phyloP scores from a whole-genome alignment of 1,140 invertebrate species.

The Aphelinus atriplicis region DNA sequence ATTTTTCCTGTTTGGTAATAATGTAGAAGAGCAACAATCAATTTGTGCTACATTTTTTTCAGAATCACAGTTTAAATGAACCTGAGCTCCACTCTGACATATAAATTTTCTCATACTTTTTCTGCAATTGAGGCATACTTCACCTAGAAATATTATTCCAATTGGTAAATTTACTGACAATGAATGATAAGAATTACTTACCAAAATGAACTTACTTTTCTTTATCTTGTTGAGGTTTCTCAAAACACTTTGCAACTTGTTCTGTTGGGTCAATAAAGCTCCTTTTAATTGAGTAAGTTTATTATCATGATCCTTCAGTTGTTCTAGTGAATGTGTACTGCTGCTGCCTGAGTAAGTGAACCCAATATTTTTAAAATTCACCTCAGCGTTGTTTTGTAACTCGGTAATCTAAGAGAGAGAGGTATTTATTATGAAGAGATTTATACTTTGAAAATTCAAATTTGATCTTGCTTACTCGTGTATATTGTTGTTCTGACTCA shows the following conservation, averaged over 20 bases:
- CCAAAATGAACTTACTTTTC: conserved; percentile 50
- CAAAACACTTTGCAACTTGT: conserved; percentile 68
- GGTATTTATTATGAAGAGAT: too few relatives aligned
- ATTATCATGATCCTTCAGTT: conserved; percentile 73
- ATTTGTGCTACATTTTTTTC: conserved; percentile 58
- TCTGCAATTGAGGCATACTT: conserved; percentile 52
- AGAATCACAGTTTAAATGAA: conserved; percentile 50
- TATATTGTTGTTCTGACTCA: conserved; percentile 74
- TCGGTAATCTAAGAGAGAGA: conserved; percentile 66
- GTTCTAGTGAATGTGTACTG: conserved; percentile 70
- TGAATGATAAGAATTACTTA: conserved; percentile 11
- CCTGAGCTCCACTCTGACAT: conserved; percentile 58
- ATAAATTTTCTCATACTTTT: conserved; percentile 54
- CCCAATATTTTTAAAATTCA: conserved; percentile 72
- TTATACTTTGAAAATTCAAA: neutral
- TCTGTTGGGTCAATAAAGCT: conserved; percentile 72
- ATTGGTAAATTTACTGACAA: neutral
- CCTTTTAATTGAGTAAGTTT: conserved; percentile 73
- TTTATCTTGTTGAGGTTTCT: conserved; percentile 57
- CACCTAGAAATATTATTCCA: conserved; percentile 46
- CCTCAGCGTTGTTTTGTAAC: conserved; percentile 67
- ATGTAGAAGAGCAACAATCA: conserved; percentile 47
- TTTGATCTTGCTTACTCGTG: conserved; percentile 55
- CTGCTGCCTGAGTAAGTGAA: conserved; percentile 74
- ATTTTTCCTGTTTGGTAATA: conserved; percentile 48